Conservation (phyloP, 2,113 vertebrate genomes). For the Emydocephalus ijimae region DNA sequence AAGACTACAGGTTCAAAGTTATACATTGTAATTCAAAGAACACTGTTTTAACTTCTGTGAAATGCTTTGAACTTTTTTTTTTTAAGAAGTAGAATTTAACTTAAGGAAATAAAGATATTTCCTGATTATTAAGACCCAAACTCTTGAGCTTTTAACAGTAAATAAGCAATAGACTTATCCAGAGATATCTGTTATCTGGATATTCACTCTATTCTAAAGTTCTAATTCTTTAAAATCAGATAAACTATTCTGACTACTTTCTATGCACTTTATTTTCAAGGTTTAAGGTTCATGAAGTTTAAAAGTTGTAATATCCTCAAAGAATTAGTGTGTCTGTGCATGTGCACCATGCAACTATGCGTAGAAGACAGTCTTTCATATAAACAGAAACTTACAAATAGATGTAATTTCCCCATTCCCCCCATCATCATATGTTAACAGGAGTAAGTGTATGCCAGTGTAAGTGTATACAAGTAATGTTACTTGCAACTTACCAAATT, state of each 20-base stretch:
- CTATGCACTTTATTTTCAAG: neutral
- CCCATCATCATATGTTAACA: neutral
- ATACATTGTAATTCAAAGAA: neutral
- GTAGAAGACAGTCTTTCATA: neutral
- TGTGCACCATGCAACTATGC: neutral
- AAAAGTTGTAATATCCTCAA: neutral
- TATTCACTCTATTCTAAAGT: neutral
- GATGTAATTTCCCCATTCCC: neutral
- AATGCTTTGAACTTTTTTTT: neutral
- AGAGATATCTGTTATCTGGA: neutral
- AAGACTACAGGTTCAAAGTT: neutral
- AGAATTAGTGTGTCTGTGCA: neutral
- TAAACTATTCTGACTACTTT: neutral
- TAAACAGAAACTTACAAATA: neutral
- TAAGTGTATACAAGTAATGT: neutral
- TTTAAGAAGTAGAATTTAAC: neutral
- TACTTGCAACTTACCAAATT: slow-evolving; percentile 77
- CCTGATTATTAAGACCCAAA: neutral
- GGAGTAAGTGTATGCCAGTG: neutral
- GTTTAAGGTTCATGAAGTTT: neutral
- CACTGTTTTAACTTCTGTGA: neutral
- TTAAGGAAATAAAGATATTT: neutral
- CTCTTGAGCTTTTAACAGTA: neutral
- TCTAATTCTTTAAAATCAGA: neutral
- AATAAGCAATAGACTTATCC: neutral